Percentiles rank a stretch among this genome's conserved stretches.
Evolutionary conservation across 2,113 vertebrate genomes (phyloP).

Genomic region (Plotosus lineatus): DNA sequence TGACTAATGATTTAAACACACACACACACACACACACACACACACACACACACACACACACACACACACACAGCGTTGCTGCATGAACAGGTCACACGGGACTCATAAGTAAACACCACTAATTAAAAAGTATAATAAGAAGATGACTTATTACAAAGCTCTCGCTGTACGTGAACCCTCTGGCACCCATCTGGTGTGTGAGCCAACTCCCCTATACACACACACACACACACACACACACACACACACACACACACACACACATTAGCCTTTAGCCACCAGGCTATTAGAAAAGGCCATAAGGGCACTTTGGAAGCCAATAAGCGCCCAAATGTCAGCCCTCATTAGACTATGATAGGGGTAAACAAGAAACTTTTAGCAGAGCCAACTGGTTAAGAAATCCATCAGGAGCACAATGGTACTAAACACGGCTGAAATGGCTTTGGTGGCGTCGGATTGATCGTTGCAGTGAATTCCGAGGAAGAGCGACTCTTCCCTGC

Average conservation of each 20-base stretch:
- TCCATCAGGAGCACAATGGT: constrained; percentile 56
- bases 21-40: constrained; percentile 53
- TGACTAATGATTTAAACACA: constrained; percentile 69
- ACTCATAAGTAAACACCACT: constrained; percentile 70
- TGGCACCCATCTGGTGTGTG: constrained; percentile 51
- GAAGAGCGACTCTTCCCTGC: constrained; percentile 54
- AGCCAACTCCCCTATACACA: constrained; percentile 47
- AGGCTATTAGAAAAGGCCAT: constrained; percentile 58
- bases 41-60: constrained; percentile 39
- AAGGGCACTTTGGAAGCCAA: constrained; percentile 60
- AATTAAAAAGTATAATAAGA: constrained; percentile 77
- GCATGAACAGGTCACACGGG: constrained; percentile 66
- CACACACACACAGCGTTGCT: constrained; percentile 38
- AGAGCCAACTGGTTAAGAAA: constrained; percentile 51
- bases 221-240: constrained; percentile 47
- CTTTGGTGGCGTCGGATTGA: constrained; percentile 59
- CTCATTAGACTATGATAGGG: constrained; percentile 72
- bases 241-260: constrained; percentile 19
- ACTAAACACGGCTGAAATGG: constrained; percentile 61
- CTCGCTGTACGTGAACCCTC: constrained; percentile 50
- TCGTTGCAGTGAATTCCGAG: constrained; percentile 56
- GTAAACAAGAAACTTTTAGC: constrained; percentile 72
- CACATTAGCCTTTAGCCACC: constrained; percentile 68
- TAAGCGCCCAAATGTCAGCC: constrained; percentile 67
- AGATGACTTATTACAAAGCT: constrained; percentile 73